Conservation (phyloP, 2,888 invertebrate species). For the Polylopha cassiicola region DNA sequence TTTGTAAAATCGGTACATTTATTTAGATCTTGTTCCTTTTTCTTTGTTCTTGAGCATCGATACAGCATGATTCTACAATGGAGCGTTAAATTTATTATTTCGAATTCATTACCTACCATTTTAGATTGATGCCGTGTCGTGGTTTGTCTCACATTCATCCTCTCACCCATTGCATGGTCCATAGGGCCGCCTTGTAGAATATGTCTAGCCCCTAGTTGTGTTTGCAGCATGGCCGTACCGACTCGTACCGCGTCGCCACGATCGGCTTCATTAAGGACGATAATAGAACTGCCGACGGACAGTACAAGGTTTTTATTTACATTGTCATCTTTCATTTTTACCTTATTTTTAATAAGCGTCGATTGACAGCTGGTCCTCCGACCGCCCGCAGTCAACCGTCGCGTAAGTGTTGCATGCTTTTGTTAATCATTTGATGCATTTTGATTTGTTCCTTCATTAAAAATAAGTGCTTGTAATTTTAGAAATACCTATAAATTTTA, state of each 20-base stretch:
- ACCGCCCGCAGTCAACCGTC: constrained; percentile 26
- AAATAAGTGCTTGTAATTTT: constrained; percentile 30
- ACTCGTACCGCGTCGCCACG: constrained; percentile 98
- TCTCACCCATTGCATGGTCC: constrained; percentile 66
- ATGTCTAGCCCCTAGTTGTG: constrained; percentile 77
- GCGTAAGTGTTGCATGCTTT: constrained; percentile 26
- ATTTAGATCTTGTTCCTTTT: constrained; percentile 8
- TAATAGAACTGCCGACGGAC: constrained; percentile 96
- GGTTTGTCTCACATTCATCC: constrained; percentile 35
- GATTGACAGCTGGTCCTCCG: constrained; percentile 31
- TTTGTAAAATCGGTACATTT: constrained; percentile 12
- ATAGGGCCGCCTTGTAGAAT: constrained; percentile 71
- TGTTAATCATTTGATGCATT: constrained; percentile 25
- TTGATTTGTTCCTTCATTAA: constrained; percentile 29
- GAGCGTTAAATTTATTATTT: no score
- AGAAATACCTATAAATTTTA: constrained; percentile 3
- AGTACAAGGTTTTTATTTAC: constrained; percentile 87
- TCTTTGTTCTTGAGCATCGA: constrained; percentile 33
- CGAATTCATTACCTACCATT: no score
- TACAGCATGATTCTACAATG: constrained; percentile 36
- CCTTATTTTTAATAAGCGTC: constrained; percentile 35
- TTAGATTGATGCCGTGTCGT: constrained; percentile 40
- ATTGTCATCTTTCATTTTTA: constrained; percentile 50
- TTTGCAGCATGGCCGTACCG: constrained; percentile 94
- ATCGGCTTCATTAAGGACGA: constrained; percentile 94